phyloP scores from a whole-genome alignment of 2,888 invertebrate genomes.

The Xestobium rufovillosum region DNA sequence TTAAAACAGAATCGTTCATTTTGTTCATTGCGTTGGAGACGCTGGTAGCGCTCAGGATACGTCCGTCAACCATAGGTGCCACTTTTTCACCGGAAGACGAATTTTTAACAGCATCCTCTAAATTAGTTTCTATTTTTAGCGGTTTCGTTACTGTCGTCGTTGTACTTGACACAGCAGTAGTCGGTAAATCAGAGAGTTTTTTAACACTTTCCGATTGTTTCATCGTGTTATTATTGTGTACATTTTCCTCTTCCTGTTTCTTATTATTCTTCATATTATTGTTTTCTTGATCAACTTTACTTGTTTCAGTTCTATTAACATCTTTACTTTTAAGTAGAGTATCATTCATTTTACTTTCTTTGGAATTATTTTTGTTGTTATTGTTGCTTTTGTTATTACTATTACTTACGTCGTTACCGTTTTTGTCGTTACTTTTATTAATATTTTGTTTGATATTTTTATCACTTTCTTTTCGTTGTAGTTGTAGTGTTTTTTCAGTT shows the following conservation, averaged over 20 bases:
- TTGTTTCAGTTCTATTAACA: constrained; percentile 4
- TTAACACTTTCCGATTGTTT: constrained; percentile 17
- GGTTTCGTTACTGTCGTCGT: constrained; percentile 41
- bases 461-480: not conserved
- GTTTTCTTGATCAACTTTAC: constrained; percentile 6
- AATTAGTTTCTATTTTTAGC: constrained; percentile 38
- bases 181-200: constrained; percentile 25
- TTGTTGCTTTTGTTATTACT: constrained; percentile 4
- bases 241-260: constrained; percentile 12
- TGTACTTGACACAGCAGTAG: constrained; percentile 38
- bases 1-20: constrained; percentile 42
- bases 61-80: constrained; percentile 35
- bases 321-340: constrained; percentile 5
- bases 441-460: not conserved
- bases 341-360: constrained; percentile 10
- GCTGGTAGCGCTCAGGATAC: constrained; percentile 39
- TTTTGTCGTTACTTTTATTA: not conserved
- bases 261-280: constrained; percentile 12
- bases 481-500: not conserved
- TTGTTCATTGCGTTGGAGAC: constrained; percentile 41
- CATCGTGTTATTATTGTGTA: constrained; percentile 8
- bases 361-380: constrained; percentile 14
- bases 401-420: not conserved
- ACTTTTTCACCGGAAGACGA: constrained; percentile 22
- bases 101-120: constrained; percentile 27